Base-by-base conservation (phyloP, 2,888 invertebrate species). In the Eudemis profundana region DNA sequence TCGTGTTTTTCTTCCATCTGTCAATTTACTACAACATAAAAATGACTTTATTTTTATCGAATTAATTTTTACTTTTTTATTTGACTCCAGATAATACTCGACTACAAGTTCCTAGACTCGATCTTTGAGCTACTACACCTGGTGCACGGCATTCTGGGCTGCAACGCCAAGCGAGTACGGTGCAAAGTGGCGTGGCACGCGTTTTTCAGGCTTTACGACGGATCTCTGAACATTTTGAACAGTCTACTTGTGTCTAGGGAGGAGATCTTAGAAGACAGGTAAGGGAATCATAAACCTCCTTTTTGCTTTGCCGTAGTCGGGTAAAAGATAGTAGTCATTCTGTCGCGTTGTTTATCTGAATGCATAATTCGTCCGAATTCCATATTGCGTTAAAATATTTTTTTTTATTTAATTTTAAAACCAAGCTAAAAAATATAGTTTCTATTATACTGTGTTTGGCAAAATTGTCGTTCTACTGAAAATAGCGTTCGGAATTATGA, bases 231-330 rank as follows among this genome's bases (percentile, higher is more conserved):
- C 0, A 75, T 91, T 1, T 68, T 92, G 65, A 92, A 92, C 64
- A 82, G 80, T 60, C 71, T 92, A 27, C 72, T 92, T 1, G 61
- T 89, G 15, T 83, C 86, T 0, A 83, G 92, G 56, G 88, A 90
- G 53, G 91, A 92, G 67, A 75, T 92, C 51, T 75, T 93, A 27
- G 92, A 93, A 77, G 93, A 93, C 69, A 88, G 92, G 93, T 89
- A 69, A 50, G 17, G 3, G 3, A 7, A 21, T 19, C 12, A 36
- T n/a, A 14, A 5, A 12, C 27, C 21, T 21, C 10, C 0, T 3
- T 47, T 19, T 12, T n/a, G n/a, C n/a, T n/a, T n/a, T n/a, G n/a
- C n/a, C n/a, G n/a, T n/a, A n/a, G n/a, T n/a, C n/a, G n/a, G 12
- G 10, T 23, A 23, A 14, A n/a, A n/a, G n/a, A n/a, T n/a, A n/a